These are phyloP conservation scores for Xerus inauris DNA, from an alignment of 2,113 vertebrate species.

Conservation along the genomic window DNA sequence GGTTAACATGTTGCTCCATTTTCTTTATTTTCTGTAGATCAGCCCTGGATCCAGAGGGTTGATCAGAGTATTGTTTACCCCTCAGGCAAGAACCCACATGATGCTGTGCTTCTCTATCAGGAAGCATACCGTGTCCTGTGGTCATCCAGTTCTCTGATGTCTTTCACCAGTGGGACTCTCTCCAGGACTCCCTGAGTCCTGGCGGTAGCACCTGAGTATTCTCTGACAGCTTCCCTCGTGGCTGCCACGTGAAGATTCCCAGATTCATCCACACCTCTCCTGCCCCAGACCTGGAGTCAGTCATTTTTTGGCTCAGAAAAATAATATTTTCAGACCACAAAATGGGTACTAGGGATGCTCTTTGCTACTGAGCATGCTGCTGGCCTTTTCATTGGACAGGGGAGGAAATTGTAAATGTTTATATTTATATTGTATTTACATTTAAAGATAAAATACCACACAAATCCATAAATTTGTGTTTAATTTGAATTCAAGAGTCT, in stretches of 20 bases:
- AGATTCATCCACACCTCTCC: neutral
- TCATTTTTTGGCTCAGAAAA: neutral
- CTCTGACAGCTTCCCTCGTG: neutral
- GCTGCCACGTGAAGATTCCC: neutral
- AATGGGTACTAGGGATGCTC: neutral
- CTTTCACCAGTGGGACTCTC: neutral
- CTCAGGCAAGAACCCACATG: neutral
- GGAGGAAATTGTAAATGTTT: neutral
- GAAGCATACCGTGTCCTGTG: neutral
- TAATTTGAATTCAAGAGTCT: neutral
- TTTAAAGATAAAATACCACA: neutral
- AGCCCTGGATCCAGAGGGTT: neutral
- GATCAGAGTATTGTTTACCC: neutral
- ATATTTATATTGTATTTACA: conserved; percentile 5
- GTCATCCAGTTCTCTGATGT: neutral
- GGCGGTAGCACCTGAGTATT: neutral
- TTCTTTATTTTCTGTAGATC: neutral
- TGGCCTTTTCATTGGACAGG: neutral
- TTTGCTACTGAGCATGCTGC: neutral
- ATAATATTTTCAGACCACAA: neutral
- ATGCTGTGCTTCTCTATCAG: neutral
- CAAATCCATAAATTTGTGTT: neutral
- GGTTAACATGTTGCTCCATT: neutral
- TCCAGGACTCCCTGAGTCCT: neutral
- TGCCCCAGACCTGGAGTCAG: neutral